Conservation (phyloP, 2,113 vertebrate species). For the Pampusana beccarii region DNA sequence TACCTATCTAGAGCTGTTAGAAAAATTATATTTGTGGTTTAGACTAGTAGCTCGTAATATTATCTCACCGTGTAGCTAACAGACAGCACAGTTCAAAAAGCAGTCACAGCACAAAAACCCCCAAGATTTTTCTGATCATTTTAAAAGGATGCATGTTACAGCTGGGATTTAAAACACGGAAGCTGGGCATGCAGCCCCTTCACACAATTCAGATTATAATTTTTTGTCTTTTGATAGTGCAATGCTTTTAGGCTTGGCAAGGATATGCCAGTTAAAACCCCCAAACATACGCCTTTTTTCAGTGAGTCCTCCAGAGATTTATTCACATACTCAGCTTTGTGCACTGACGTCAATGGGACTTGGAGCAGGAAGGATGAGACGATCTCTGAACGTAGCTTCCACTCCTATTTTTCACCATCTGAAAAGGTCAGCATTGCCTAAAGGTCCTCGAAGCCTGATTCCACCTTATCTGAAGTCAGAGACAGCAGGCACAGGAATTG, state of each 20-base stretch:
- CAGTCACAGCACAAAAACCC: not conserved
- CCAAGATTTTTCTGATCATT: not conserved
- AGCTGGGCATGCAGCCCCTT: not conserved
- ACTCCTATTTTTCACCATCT: not conserved
- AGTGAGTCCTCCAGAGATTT: not conserved
- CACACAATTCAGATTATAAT: rapidly evolving
- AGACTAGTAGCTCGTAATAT: not conserved
- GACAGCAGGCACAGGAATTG: not conserved
- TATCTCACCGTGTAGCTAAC: not conserved
- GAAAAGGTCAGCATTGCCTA: not conserved
- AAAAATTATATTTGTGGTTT: not conserved
- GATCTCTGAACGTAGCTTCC: not conserved
- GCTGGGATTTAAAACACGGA: not conserved
- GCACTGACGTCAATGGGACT: not conserved
- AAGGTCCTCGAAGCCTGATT: not conserved
- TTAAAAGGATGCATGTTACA: not conserved
- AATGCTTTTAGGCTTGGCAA: not conserved
- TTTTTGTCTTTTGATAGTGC: not conserved
- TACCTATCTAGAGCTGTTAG: not conserved
- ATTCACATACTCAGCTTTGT: not conserved
- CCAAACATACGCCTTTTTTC: not conserved
- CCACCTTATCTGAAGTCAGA: not conserved
- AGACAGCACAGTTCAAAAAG: not conserved
- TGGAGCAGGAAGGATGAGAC: not conserved
- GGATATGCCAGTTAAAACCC: not conserved